Base-by-base conservation (phyloP, 2,113 vertebrate species). In the Phrynosoma platyrhinos region DNA sequence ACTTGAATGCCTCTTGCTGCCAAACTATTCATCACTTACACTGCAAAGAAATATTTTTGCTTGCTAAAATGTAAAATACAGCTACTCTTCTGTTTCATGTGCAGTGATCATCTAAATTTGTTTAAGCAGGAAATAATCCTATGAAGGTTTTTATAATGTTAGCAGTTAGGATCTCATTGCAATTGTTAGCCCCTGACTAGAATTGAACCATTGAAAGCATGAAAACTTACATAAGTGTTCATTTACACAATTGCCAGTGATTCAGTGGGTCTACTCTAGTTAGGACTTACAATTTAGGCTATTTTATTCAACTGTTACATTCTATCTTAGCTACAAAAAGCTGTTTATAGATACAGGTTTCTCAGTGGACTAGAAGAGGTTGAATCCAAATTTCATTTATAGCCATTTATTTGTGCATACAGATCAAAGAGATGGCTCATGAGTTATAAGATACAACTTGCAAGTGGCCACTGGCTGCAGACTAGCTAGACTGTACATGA, bases 1-100 rank as follows among this genome's bases (percentile, higher is more conserved):
- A 94, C 94, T 86, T 77, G 80, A 12, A 36, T 85, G 58, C 87
- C 87, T 82, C 9, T 88, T 87, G 87, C 90, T 85, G 85, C 78
- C 77, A 40, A 72, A 77, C 78, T 47, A 20, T 89, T 89, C 90
- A 86, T 62, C 87, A 85, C 32, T 81, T 83, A 1, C 66, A 18
- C 52, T 81, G 55, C 66, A 55, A 52, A 82, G 36, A 89, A 82
- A 92, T 87, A 90, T 80, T 92, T 81, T 85, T 91, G 79, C 58
- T 84, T 86, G 87, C 52, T 74, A 76, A 88, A 42, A n/a, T 69
- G 83, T 87, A 80, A 92, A 85, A 83, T 92, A 8, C 16, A 68
- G 81, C 30, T 85, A 84, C 1, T 90, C 53, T 85, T 88, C n/a
- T 89, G 77, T 75, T 85, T 40, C 84, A 55, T 47, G 20, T 76